Conservation (phyloP, 2,113 vertebrate species). For the Platysternon megacephalum region DNA sequence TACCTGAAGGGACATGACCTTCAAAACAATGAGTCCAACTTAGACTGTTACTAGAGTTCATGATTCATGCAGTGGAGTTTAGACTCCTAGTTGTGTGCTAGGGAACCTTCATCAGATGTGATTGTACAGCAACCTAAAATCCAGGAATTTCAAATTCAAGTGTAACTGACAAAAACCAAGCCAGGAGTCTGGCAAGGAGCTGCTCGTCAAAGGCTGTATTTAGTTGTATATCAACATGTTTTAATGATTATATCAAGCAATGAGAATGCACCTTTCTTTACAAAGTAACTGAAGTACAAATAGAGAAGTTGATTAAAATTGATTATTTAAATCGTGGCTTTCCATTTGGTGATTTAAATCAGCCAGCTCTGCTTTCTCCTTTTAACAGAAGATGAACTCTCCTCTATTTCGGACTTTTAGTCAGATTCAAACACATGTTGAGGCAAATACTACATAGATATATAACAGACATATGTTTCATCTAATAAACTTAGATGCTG, state of each 20-base stretch:
- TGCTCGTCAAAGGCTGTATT: neutral
- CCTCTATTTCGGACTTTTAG: conserved; percentile 1
- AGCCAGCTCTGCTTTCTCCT: neutral
- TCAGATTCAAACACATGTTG: conserved; percentile 31
- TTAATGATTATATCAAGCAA: neutral
- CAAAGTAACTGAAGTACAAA: too few species aligned
- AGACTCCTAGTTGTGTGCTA: neutral
- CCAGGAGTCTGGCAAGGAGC: neutral
- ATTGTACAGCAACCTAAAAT: neutral
- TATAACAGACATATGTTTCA: neutral
- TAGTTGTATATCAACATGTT: neutral
- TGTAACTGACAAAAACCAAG: neutral
- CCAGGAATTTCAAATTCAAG: neutral
- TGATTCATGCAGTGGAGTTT: fast-evolving
- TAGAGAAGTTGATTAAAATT: too few species aligned
- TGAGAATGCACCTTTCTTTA: too few species aligned
- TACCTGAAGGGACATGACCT: neutral
- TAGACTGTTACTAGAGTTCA: neutral
- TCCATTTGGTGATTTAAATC: neutral
- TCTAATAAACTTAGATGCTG: conserved; percentile 39
- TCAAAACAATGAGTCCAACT: neutral
- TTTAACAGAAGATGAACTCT: neutral
- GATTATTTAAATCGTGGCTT: too few species aligned
- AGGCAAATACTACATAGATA: neutral
- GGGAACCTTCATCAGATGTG: neutral